phyloP scores from a whole-genome alignment of 2,888 invertebrate genomes.

The Drosophila mimetica region DNA sequence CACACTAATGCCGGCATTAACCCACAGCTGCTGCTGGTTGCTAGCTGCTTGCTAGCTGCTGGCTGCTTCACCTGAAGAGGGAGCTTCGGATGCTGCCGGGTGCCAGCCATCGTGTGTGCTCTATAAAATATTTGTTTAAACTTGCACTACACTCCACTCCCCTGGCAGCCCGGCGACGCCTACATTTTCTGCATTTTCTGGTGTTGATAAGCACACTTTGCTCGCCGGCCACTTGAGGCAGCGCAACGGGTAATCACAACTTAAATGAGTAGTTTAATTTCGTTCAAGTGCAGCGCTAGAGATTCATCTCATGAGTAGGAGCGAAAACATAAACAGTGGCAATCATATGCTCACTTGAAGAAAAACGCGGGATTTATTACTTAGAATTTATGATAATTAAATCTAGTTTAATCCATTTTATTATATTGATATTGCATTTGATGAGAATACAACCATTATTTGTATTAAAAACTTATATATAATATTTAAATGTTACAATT shows the following conservation, averaged over 20 bases:
- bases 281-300: constrained; percentile 59
- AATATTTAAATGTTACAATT: too few relatives aligned
- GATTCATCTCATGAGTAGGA: constrained; percentile 3
- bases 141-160: constrained; percentile 28
- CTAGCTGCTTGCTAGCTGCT: too few relatives aligned
- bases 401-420: too few relatives aligned
- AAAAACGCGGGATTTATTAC: too few relatives aligned
- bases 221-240: constrained; percentile 61
- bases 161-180: background rate
- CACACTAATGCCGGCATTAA: constrained; percentile 34
- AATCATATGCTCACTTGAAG: background rate
- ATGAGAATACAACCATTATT: too few relatives aligned
- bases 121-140: constrained; percentile 74
- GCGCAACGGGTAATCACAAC: constrained; percentile 69
- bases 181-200: constrained; percentile 30
- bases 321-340: constrained; percentile 4
- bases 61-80: constrained; percentile 27
- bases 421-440: too few relatives aligned
- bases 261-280: constrained; percentile 72
- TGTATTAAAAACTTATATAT: too few relatives aligned
- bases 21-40: constrained; percentile 29
- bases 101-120: constrained; percentile 58
- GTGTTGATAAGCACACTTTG: constrained; percentile 76
- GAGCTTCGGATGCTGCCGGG: constrained; percentile 18
- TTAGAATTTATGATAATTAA: background rate